Evolutionary conservation across 2,113 vertebrate species (phyloP).

Genomic region (Rattus norvegicus): GRCr8 NC_086020.1:232009501-232010000

Average conservation of each 20-base stretch:
- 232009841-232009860: conserved; percentile 15
- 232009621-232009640: not conserved
- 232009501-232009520: too few relatives aligned
- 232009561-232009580: not conserved
- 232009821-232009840: not conserved
- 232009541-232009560: not conserved
- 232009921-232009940: not conserved
- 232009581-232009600: not conserved
- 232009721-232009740: not conserved
- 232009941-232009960: not conserved
- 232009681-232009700: not conserved
- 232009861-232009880: not conserved
- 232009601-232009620: not conserved
- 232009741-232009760: not conserved
- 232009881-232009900: not conserved
- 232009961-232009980: not conserved
- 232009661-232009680: not conserved
- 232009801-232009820: not conserved
- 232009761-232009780: not conserved
- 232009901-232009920: not conserved
- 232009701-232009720: not conserved
- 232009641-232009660: not conserved
- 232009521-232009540: not conserved
- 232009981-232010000: not conserved
- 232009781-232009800: not conserved